Base-by-base conservation (phyloP, 2,888 invertebrate species). In the Morinoia aosen region DNA sequence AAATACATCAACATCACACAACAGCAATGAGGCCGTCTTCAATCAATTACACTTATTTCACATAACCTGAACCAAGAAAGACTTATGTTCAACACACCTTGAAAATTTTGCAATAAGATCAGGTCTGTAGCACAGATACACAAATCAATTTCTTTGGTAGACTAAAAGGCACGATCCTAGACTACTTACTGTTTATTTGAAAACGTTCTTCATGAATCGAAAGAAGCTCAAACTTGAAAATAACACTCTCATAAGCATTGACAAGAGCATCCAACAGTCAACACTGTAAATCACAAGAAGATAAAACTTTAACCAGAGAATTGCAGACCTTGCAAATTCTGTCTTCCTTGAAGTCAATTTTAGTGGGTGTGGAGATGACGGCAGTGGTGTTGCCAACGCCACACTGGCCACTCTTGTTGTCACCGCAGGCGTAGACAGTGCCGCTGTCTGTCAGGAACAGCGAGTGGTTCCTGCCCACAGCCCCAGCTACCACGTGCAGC, bases 371-470 rank as follows among this genome's bases (percentile, higher is more conserved):
- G 95, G 96, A 97, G 97, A 97, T 96, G 97, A 97, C 97, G 97
- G 96, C 96, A 58, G 94, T 96, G 76, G 95, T 96, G 97, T 97
- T 98, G 11, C 99, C 99, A 95, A 99, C 98, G 19, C 99, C 99
- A 97, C 99, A 99, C 97, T 99, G 99, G 0, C 99, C 99, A 97
- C 98, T 98, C 97, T 98, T 98, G 97, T 99, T 99, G 97, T 99
- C 99, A 11, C 99, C 99, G 97, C 98, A 98, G 0, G 98, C 98
- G 97, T 98, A 99, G 11, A 99, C 99, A 19, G 98, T 98, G 88
- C 99, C 99, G 48, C 95, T 88, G 98, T 98, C 98, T 96, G 98
- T 98, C 19, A 99, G 98, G 97, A 99, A 98, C 7, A 99, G 97
- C 0, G 99, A 98, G 97, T 99, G 99, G 97, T 98, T 98, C 40